Evolutionary conservation across 2,113 vertebrate species (phyloP), one percentile per base, ranked within the genome.

Genomic region (Pygoscelis adeliae): DNA sequence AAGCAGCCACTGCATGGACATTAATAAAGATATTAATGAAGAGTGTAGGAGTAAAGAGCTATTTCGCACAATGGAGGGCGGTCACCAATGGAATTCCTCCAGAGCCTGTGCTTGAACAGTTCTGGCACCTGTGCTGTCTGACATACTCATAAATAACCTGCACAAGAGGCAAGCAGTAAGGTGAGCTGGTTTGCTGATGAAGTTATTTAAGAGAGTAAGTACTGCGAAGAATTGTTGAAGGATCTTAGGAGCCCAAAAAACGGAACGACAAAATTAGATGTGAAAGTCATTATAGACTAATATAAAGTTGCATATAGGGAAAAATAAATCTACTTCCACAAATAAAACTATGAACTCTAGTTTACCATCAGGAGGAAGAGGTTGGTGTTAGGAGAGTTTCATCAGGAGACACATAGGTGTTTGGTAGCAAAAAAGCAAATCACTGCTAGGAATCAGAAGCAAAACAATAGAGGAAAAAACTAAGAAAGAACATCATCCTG

Each of bases 41-140:
- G 19, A 56, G 6, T 0, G 0, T 7, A 17, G n/a, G 5, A 56
- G 11, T 74, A 81, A 85, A 53, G 15, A 74, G 8, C 8, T 46
- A 12, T 80, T 81, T 87, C 0, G 0, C 11, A 34, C 3, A 77
- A n/a, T 3, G 19, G 21, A 50, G 4, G 5, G 11, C 16, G 2
- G 16, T 47, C 34, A 59, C 18, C 15, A 69, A 3, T 7, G 22
- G n/a, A 80, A 72, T 55, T 47, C 6, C 29, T 63, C 22, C 56
- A 71, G 47, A 79, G 13, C 17, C 11, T 50, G 27, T 29, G 30
- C 20, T 80, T 0, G 0, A 49, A 50, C 17, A 21, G 2, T 80
- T 94, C 42, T 38, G n/a, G 7, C 19, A 23, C 19, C 15, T 49
- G 3, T 46, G 14, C 29, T 71, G 4, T 53, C 19, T 58, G 38